A percentile compares a stretch with the other conserved stretches of the same genome.
These are phyloP conservation scores for Octodon degus DNA, from an alignment of 2,113 vertebrate genomes.

Conservation along the genomic window DNA sequence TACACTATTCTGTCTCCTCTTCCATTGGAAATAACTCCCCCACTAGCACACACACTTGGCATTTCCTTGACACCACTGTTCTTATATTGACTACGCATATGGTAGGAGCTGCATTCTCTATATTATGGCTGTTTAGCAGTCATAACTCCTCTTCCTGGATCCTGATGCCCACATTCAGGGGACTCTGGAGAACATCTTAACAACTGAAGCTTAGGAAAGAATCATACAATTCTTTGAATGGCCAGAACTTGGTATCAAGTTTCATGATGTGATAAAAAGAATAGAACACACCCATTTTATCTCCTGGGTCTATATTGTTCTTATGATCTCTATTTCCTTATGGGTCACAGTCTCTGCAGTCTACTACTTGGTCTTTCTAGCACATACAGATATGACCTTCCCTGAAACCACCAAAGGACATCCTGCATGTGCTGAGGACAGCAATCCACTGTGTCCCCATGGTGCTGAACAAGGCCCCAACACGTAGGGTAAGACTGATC, in stretches of 20 bases:
- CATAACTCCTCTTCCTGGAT: conserved; percentile 83
- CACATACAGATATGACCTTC: neutral
- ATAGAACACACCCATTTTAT: neutral
- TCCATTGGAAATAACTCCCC: neutral
- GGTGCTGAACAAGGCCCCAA: no score
- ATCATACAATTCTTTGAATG: conserved; percentile 92
- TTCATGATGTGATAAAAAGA: conserved; percentile 86
- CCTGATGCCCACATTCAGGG: conserved; percentile 89
- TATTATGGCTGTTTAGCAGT: conserved; percentile 90
- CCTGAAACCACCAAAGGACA: neutral
- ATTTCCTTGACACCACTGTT: neutral
- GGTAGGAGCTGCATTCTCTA: conserved; percentile 82
- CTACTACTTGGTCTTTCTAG: neutral
- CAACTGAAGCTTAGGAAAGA: conserved; percentile 92
- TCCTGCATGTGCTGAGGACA: neutral
- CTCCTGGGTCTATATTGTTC: neutral
- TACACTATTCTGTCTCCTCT: neutral
- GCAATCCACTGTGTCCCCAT: neutral
- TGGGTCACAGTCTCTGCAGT: neutral
- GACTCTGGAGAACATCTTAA: conserved; percentile 91
- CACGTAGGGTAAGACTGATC: neutral
- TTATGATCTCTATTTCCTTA: neutral
- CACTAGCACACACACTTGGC: neutral
- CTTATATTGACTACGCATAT: neutral
- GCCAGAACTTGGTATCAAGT: conserved; percentile 91